These are phyloP conservation scores for Gallinago nigripennis DNA, from an alignment of 2,797 vertebrate species.

Conservation along the genomic window DNA sequence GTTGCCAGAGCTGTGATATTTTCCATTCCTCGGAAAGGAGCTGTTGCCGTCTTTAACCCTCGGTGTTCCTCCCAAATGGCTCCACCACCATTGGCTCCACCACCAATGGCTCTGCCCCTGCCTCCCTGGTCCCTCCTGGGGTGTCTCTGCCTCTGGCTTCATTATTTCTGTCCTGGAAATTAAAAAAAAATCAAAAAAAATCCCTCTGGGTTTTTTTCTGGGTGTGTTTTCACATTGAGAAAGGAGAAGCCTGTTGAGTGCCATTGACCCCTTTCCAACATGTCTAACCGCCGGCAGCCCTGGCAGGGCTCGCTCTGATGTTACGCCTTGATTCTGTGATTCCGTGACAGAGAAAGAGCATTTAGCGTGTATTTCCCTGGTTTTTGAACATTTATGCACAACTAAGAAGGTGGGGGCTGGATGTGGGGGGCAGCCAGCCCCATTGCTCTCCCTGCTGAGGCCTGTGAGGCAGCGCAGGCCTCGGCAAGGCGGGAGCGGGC, in stretches of 20 bases:
- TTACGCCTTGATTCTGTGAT: neutral
- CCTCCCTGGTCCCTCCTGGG: neutral
- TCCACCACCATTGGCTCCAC: neutral
- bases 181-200: too few species aligned
- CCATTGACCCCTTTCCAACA: neutral
- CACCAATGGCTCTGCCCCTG: neutral
- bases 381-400: neutral
- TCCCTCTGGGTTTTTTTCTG: neutral
- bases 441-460: neutral
- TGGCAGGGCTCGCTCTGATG: neutral
- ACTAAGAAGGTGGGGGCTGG: neutral
- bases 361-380: neutral
- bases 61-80: rapidly evolving
- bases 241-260: neutral
- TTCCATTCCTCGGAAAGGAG: neutral
- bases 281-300: neutral
- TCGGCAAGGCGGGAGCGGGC: neutral
- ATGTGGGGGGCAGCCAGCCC: neutral
- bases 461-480: neutral
- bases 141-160: neutral
- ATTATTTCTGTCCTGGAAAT: neutral
- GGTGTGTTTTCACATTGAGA: neutral
- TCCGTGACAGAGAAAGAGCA: neutral
- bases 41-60: neutral
- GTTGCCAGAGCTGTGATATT: neutral